A percentile compares a stretch with the other conserved stretches of the same genome.
These are phyloP conservation scores for Cephalotes varians DNA, from an alignment of 2,888 invertebrate genomes.

Conservation along the genomic window DNA sequence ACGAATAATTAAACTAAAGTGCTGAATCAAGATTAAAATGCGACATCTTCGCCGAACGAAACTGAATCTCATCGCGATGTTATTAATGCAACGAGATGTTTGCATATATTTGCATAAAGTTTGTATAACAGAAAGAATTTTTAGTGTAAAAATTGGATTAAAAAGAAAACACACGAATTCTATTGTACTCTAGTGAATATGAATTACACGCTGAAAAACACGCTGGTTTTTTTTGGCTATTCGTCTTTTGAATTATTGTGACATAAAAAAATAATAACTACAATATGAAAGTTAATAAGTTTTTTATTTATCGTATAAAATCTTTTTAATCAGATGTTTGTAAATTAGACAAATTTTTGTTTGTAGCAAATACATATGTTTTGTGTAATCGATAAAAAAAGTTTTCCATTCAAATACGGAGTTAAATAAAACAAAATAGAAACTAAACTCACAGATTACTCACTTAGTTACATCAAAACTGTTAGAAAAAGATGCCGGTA, in stretches of 20 bases:
- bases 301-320: not conserved
- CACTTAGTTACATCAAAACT: not conserved
- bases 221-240: not conserved
- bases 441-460: not conserved
- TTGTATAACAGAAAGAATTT: constrained; percentile 21
- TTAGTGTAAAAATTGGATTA: not conserved
- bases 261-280: not conserved
- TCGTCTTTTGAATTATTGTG: not conserved
- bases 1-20: constrained; percentile 29
- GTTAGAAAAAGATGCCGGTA: not conserved
- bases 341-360: not conserved
- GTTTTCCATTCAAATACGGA: not conserved
- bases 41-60: not conserved
- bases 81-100: constrained; percentile 19
- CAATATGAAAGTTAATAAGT: not conserved
- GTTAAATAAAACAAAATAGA: not conserved
- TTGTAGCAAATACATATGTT: not conserved
- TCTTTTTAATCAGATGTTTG: not conserved
- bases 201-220: not conserved
- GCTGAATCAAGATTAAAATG: not conserved
- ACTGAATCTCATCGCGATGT: not conserved
- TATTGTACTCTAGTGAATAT: not conserved
- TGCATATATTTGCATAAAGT: constrained; percentile 22
- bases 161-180: not conserved
- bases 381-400: not conserved